Conservation (phyloP, 2,113 vertebrate species). For the Cardinalis cardinalis region DNA sequence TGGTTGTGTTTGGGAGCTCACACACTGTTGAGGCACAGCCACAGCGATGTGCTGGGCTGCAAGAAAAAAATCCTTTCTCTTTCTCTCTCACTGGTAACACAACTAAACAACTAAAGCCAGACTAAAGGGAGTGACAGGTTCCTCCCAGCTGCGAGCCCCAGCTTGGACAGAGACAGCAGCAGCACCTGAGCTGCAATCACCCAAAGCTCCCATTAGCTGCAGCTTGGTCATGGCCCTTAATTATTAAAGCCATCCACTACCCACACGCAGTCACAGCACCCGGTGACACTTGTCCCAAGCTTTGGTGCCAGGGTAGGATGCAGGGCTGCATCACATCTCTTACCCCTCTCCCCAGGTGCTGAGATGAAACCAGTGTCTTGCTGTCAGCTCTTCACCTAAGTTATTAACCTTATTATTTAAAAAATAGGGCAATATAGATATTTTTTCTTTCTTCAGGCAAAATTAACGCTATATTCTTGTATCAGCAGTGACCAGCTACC, state of each 20-base stretch:
- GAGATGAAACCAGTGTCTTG: neutral
- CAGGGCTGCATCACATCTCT: neutral
- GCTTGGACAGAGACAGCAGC: neutral
- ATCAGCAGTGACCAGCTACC: neutral
- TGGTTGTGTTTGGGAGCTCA: neutral
- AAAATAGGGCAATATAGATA: neutral
- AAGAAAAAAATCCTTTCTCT: neutral
- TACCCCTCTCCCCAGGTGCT: neutral
- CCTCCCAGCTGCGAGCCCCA: neutral
- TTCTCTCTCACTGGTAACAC: neutral
- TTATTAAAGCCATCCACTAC: neutral
- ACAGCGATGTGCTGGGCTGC: accelerated
- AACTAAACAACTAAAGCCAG: neutral
- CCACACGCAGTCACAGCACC: accelerated
- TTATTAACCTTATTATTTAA: neutral
- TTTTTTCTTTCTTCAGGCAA: neutral
- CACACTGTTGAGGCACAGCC: accelerated
- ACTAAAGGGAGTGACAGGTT: neutral
- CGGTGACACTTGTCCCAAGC: neutral
- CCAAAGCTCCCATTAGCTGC: neutral
- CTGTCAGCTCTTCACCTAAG: neutral
- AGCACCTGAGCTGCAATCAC: neutral
- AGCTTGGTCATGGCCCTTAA: neutral
- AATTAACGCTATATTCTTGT: neutral
- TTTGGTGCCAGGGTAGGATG: accelerated